A percentile compares a stretch with the other conserved stretches of the same genome.
Conservation (phyloP, 1,140 invertebrate species). For the Latrodectus geometricus region DNA sequence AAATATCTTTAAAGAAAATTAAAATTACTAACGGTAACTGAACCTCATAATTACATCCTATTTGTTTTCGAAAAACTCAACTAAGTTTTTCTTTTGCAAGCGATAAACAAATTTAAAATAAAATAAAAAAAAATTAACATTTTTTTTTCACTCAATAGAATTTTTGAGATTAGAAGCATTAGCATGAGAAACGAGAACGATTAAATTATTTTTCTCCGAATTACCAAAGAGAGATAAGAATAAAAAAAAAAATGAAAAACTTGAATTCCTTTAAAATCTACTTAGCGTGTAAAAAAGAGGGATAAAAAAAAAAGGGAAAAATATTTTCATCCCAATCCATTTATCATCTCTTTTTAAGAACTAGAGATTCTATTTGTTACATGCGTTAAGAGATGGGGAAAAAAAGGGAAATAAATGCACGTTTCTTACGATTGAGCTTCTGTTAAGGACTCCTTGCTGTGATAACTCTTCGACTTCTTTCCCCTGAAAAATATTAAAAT, state of each 20-base stretch:
- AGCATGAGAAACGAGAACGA: constrained; percentile 24
- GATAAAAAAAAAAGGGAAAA: not conserved
- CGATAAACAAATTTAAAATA: too few relatives aligned
- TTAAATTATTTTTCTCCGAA: constrained; percentile 24
- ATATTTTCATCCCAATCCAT: constrained; percentile 28
- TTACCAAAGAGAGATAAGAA: constrained; percentile 17
- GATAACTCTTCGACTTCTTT: constrained; percentile 52
- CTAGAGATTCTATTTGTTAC: not conserved
- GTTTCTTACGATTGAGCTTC: constrained; percentile 50
- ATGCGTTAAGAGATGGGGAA: not conserved
- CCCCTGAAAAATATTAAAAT: constrained; percentile 45
- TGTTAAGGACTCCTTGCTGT: constrained; percentile 45
- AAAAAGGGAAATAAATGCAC: not conserved
- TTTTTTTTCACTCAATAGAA: constrained; percentile 26
- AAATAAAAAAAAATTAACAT: too few relatives aligned
- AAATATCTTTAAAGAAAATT: too few relatives aligned
- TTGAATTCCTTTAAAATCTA: not conserved
- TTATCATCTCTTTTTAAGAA: constrained; percentile 23
- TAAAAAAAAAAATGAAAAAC: not conserved
- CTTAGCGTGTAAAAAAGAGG: not conserved
- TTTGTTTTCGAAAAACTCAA: too few relatives aligned
- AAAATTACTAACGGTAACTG: too few relatives aligned
- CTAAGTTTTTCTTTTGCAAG: too few relatives aligned
- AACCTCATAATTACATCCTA: too few relatives aligned
- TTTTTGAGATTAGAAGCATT: constrained; percentile 24